These are phyloP conservation scores for Epizoanthus fatuus DNA, from an alignment of 92 coral and sea anemone species.

Conservation along the genomic window DNA sequence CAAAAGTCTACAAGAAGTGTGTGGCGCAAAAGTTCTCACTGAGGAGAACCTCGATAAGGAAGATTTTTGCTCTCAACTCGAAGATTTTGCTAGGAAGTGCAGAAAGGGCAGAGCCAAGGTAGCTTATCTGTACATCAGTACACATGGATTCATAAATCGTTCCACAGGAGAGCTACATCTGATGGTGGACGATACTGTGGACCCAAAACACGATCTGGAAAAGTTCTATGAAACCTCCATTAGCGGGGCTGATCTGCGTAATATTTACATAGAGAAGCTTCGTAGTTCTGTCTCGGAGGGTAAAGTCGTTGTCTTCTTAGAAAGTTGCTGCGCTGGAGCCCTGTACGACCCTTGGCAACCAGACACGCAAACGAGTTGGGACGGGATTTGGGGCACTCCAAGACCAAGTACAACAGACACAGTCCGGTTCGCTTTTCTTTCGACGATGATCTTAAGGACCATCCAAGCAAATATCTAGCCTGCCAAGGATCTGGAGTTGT, in stretches of 20 bases:
- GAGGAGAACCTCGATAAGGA: background rate
- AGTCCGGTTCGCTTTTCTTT: too few relatives aligned
- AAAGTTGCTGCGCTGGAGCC: constrained; percentile 4
- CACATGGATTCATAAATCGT: background rate
- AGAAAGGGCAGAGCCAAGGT: background rate
- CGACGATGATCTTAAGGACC: too few relatives aligned
- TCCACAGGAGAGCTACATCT: background rate
- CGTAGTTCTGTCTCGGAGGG: background rate
- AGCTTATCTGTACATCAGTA: constrained; percentile 3
- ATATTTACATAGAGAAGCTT: background rate
- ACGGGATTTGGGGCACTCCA: background rate
- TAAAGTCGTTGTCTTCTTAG: constrained; percentile 12
- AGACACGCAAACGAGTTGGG: background rate
- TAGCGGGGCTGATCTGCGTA: background rate
- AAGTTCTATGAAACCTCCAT: constrained; percentile 3
- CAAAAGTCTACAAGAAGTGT: background rate
- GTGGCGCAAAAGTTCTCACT: background rate
- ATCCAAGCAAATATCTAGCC: background rate
- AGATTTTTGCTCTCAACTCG: background rate
- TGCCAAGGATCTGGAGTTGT: background rate
- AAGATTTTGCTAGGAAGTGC: background rate
- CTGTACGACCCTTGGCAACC: background rate
- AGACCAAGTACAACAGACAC: background rate
- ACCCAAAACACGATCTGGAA: background rate
- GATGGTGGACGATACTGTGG: constrained; percentile 14